These are phyloP conservation scores for Anarsia innoxiella DNA, from an alignment of 2,888 invertebrate genomes.

Conservation along the genomic window DNA sequence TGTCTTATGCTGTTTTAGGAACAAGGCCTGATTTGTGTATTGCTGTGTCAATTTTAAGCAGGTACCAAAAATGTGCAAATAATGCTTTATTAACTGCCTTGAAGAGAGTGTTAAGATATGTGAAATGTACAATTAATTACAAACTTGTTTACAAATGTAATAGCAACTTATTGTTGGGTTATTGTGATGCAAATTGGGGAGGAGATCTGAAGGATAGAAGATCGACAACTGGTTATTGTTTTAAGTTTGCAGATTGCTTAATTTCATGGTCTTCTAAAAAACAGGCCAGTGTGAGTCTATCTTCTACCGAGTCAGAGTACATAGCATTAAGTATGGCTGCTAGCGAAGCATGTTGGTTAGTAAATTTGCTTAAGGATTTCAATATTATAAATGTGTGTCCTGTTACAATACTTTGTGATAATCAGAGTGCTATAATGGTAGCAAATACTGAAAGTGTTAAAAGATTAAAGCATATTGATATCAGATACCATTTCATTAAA, in stretches of 20 bases:
- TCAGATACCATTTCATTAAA: conserved; percentile 4
- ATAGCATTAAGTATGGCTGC: conserved; percentile 21
- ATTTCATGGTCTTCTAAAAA: conserved; percentile 22
- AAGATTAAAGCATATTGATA: conserved; percentile 12
- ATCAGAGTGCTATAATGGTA: conserved; percentile 6
- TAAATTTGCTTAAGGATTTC: conserved; percentile 5
- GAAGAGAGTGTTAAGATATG: conserved; percentile 18
- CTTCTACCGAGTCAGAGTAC: conserved; percentile 25
- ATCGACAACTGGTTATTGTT: conserved; percentile 21
- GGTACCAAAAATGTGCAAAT: conserved; percentile 10
- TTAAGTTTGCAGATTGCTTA: conserved; percentile 18
- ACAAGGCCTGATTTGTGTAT: conserved; percentile 18
- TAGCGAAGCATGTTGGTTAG: conserved; percentile 13
- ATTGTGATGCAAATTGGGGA: conserved; percentile 23
- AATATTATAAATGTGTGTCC: background rate
- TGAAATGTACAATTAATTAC: conserved; percentile 11
- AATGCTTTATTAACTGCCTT: conserved; percentile 13
- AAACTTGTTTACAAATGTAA: conserved; percentile 20
- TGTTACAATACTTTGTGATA: conserved; percentile 2
- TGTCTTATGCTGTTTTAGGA: conserved; percentile 19
- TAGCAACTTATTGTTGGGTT: conserved; percentile 14
- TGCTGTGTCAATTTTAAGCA: conserved; percentile 13
- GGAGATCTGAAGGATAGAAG: conserved; percentile 20
- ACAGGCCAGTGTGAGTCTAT: conserved; percentile 22
- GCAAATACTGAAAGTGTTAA: conserved; percentile 3